phyloP scores from a whole-genome alignment of 1,140 invertebrate species.

The Ericerus pela region DNA sequence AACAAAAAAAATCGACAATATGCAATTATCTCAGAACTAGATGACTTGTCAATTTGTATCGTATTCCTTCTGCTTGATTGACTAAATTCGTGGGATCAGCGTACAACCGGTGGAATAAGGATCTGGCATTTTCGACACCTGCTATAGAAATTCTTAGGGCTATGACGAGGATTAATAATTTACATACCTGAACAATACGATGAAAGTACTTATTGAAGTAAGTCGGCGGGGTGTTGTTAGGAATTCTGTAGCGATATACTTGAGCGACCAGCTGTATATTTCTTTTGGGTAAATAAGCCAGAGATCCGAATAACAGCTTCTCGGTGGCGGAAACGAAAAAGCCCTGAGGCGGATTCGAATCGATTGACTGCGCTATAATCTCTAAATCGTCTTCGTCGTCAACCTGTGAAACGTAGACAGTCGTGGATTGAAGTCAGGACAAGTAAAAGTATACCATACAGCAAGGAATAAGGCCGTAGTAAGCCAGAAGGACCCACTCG shows the following conservation, averaged over 20 bases:
- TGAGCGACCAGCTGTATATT: constrained; percentile 81
- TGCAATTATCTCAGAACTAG: no score
- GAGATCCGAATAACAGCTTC: constrained; percentile 5
- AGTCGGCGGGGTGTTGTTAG: constrained; percentile 36
- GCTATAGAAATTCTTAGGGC: not conserved
- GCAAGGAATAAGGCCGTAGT: no score
- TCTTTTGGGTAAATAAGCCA: constrained; percentile 34
- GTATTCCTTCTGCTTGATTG: no score
- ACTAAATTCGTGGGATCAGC: no score
- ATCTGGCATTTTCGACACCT: no score
- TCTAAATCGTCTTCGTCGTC: constrained; percentile 78
- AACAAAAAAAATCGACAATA: no score
- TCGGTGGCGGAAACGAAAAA: constrained; percentile 76
- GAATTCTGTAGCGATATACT: constrained; percentile 58
- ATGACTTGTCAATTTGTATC: no score
- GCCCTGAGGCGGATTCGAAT: constrained; percentile 57
- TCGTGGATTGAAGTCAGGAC: not conserved
- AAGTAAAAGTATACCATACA: constrained; percentile 9
- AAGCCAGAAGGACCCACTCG: no score
- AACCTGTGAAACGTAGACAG: constrained; percentile 38
- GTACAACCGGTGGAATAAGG: no score
- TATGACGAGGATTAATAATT: not conserved
- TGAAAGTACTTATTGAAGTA: constrained; percentile 45
- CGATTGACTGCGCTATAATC: constrained; percentile 59
- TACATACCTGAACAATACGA: constrained; percentile 40